phyloP scores from a whole-genome alignment of 2,797 vertebrate genomes.

The Onychomys torridus region DNA sequence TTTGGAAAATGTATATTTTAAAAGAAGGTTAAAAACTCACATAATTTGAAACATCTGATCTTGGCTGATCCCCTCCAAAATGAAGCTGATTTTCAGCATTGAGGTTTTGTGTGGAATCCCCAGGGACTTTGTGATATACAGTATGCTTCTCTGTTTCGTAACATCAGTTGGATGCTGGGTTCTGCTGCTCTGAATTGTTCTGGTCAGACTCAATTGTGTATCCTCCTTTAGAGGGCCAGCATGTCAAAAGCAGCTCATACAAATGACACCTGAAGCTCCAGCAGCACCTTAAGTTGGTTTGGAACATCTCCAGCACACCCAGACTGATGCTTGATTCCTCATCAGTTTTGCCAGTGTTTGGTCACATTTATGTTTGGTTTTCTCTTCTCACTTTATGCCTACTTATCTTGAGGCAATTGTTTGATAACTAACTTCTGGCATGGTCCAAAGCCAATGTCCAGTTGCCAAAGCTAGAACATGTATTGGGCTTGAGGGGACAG shows the following conservation, averaged over 20 bases:
- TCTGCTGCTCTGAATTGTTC: conserved; percentile 34
- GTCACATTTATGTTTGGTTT: conserved; percentile 53
- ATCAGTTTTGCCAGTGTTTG: conserved; percentile 42
- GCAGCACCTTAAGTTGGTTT: background rate
- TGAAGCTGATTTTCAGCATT: conserved; percentile 56
- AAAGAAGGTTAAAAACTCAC: conserved; percentile 26
- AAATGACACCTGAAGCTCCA: background rate
- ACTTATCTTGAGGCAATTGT: background rate
- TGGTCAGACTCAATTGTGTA: conserved; percentile 29
- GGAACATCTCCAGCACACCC: conserved; percentile 1
- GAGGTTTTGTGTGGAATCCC: conserved; percentile 55
- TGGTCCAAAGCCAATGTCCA: conserved; percentile 30
- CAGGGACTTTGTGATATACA: conserved; percentile 41
- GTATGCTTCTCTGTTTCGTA: conserved; percentile 21
- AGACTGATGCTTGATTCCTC: background rate
- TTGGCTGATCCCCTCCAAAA: conserved; percentile 45
- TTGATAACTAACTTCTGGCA: background rate
- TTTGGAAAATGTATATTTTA: conserved; percentile 63
- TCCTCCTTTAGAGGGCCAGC: conserved; percentile 33
- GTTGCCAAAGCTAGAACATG: conserved; percentile 34
- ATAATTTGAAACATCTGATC: conserved; percentile 62
- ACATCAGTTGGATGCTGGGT: conserved; percentile 8
- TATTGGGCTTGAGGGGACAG: background rate
- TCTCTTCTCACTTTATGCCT: conserved; percentile 40
- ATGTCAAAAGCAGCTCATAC: background rate